Base-by-base conservation (phyloP, 1,140 invertebrate genomes). In the Thereuonema tuberculata region DNA sequence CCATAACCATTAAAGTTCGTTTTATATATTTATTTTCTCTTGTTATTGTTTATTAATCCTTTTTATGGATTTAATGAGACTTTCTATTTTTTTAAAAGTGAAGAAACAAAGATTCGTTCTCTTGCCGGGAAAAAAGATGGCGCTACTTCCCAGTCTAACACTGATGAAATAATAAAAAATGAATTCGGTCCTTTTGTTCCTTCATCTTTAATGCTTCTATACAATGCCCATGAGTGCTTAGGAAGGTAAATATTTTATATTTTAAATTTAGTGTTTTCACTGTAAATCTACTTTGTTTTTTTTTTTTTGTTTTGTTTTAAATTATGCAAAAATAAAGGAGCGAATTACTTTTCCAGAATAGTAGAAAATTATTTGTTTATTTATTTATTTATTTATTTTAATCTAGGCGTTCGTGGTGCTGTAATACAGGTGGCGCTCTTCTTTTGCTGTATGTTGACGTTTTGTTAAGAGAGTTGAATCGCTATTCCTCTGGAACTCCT, bases 161-260 rank as follows among this genome's bases (percentile, higher is more conserved):
- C 5, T 24, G 23, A 5, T 21, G 60, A 65, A 28, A 20, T 5
- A 47, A 72, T 73, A 52, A 79, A 80, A 60, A 66, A 67, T 29
- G 78, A 82, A 27, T 31, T 64, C 1, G 64, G 67, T 1, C 63
- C 58, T n/a, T 78, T 81, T 23, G 73, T 89, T 26, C 86, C 86
- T 5, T 75, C 82, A 17, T 89, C 89, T 2, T 74, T 92, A 1
- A 80, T 83, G 72, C 77, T 93, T 50, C 75, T 95, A 31, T 85
- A 89, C 66, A 83, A 82, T 59, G 87, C 81, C 15, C 92, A 95
- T 74, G 87, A 93, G 63, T 87, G 88, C 70, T 76, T 93, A 31
- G 87, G 87, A 62, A 79, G 77, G 71, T 81, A 74, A 71, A 68
- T 57, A 28, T 15, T 56, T 43, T 24, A 15, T 50, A 58, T 47